Evolutionary conservation across 2,797 vertebrate genomes (phyloP), one percentile per base, ranked within the genome.

Genomic region (Xyrichtys novacula): DNA sequence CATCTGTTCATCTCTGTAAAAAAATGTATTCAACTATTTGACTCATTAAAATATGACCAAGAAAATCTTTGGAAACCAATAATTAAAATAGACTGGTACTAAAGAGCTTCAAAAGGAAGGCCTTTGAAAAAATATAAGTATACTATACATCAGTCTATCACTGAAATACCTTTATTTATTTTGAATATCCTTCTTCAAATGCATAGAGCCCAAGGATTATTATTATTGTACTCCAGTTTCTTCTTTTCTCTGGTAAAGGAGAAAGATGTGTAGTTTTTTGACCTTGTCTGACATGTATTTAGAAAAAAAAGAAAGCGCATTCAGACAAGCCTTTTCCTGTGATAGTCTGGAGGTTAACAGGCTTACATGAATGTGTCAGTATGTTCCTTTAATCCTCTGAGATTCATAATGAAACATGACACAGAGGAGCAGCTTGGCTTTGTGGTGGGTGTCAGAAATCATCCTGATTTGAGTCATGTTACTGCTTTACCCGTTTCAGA

Each of bases 371-470:
- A 74, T 44, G 28, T 76, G 60, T 65, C 63, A 66, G 67, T 40
- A 26, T 70, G 44, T 75, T 61, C 34, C 43, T 81, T 73, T 77
- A 77, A 69, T 76, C 75, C 59, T 53, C 47, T 43, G 47, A 53
- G 60, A 67, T 67, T 71, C 65, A 52, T 69, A 80, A 85, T 76
- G 57, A 70, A 82, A 84, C 66, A 64, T 71, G 81, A 71, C 71
- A 69, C 29, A 68, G 57, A 38, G 65, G 64, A 75, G 58, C 57
- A 69, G 68, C 60, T 65, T 40, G 61, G 67, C 72, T 73, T 67
- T 64, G 57, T 62, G 71, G 79, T 46, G 53, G 65, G 31, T 81
- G 72, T 79, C 47, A 65, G 28, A 75, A 68, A 64, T 31, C 70
- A 28, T 50, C 67, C 70, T 52, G 67, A 46, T 61, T 77, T 76